phyloP scores from a whole-genome alignment of 2,113 vertebrate genomes.

The Nibea coibor region DNA sequence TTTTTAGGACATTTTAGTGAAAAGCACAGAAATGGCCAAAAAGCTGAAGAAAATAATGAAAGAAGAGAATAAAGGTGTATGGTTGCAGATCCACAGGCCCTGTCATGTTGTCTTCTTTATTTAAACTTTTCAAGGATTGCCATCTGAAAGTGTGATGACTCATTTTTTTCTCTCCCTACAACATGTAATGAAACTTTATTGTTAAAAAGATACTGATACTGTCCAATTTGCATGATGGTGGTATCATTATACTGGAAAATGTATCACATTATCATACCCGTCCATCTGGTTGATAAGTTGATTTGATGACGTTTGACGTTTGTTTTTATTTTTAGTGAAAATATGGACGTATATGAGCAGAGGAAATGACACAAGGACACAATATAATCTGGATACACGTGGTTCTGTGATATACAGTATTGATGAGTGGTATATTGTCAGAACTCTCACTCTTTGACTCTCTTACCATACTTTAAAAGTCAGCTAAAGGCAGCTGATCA shows the following conservation, averaged over 20 bases:
- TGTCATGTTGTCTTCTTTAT: not conserved
- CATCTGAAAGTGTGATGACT: slow-evolving; percentile 8
- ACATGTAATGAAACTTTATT: not conserved
- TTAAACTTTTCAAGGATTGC: not conserved
- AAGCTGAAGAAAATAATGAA: not conserved
- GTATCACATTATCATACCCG: no score
- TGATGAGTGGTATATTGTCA: no score
- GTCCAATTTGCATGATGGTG: not conserved
- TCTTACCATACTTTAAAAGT: no score
- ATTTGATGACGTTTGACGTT: no score
- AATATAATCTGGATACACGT: no score
- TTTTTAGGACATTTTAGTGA: not conserved
- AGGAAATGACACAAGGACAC: no score
- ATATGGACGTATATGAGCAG: no score
- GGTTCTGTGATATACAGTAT: no score
- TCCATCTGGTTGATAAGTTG: no score
- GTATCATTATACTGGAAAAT: no score
- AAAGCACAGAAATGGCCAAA: not conserved
- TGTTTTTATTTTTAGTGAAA: no score
- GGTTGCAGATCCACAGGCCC: not conserved
- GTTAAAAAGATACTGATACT: not conserved
- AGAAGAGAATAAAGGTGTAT: not conserved
- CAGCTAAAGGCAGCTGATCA: slow-evolving; percentile 12
- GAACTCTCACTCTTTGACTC: no score
- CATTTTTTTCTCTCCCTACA: not conserved